These are phyloP conservation scores for Chymomyza fuscimana DNA, from an alignment of 2,888 invertebrate species.

Conservation along the genomic window DNA sequence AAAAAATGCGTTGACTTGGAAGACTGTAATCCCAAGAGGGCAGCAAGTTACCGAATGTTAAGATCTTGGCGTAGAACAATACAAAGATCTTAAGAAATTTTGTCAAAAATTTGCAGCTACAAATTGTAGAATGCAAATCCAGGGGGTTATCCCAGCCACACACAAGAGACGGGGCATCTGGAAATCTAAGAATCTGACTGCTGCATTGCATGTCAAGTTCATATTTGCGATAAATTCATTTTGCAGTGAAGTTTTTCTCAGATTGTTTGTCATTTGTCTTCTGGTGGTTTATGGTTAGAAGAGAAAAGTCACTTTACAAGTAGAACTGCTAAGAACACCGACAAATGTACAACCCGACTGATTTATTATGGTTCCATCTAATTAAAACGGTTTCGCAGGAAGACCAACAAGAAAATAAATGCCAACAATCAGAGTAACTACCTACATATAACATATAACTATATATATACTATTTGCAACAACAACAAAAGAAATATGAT, in stretches of 20 bases:
- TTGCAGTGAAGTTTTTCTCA: not conserved
- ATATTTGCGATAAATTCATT: constrained; percentile 40
- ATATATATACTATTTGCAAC: not conserved
- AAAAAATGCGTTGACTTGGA: too few relatives aligned
- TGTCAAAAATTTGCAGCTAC: too few relatives aligned
- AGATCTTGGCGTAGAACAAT: too few relatives aligned
- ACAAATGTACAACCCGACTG: constrained; percentile 19
- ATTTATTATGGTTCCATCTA: constrained; percentile 72
- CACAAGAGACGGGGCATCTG: too few relatives aligned
- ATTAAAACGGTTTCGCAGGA: constrained; percentile 69
- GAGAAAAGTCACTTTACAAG: constrained; percentile 47
- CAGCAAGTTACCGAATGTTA: too few relatives aligned
- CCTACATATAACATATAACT: not conserved
- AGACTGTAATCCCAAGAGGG: too few relatives aligned
- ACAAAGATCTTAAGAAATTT: too few relatives aligned
- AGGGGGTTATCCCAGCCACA: too few relatives aligned
- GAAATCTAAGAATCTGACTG: constrained; percentile 20
- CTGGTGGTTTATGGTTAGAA: constrained; percentile 55
- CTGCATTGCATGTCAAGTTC: constrained; percentile 55
- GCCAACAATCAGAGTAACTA: constrained; percentile 36
- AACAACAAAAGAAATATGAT: constrained; percentile 2
- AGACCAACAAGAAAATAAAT: not conserved
- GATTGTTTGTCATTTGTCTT: constrained; percentile 44
- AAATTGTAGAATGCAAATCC: too few relatives aligned
- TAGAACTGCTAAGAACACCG: constrained; percentile 12